Evolutionary conservation across 2,797 vertebrate species (phyloP).

Genomic region (Gouania willdenowi): DNA sequence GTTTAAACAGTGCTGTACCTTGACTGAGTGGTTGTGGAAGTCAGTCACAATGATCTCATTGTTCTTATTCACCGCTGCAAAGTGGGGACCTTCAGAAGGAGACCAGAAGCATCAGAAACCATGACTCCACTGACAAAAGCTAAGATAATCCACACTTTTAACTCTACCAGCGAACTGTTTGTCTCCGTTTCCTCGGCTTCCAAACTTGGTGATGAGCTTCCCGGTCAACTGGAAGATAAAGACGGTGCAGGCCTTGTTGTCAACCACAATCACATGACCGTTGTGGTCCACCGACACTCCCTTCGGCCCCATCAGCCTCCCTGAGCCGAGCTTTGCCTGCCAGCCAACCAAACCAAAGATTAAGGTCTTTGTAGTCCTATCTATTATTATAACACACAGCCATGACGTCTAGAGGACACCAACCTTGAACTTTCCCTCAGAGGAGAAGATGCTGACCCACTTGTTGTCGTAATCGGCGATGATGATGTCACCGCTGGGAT

Average conservation of each 20-base stretch:
- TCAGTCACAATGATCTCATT: constrained; percentile 99
- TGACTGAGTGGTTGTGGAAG: constrained; percentile 99
- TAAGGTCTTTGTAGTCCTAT: no score
- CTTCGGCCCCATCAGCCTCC: constrained; percentile 96
- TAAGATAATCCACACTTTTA: no score
- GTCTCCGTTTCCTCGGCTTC: constrained; percentile 94
- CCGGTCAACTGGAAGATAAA: constrained; percentile 97
- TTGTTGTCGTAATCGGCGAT: constrained; percentile 99
- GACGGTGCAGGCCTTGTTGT: constrained; percentile 97
- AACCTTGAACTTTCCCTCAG: constrained; percentile 97
- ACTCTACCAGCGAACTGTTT: constrained; percentile 97
- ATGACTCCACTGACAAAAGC: no score
- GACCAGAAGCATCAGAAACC: background rate
- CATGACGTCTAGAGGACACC: background rate
- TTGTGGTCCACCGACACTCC: constrained; percentile 96
- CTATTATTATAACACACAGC: no score
- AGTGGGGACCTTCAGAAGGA: constrained; percentile 87
- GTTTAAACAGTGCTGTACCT: constrained; percentile 73
- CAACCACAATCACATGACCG: constrained; percentile 95
- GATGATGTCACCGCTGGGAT: constrained; percentile 95
- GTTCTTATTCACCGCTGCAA: constrained; percentile 97
- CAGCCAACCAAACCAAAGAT: background rate
- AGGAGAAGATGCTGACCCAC: constrained; percentile 98
- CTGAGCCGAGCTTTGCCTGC: constrained; percentile 94
- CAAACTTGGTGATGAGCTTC: constrained; percentile 94